Percentiles rank a stretch among this genome's conserved stretches.
phyloP scores from a whole-genome alignment of 2,797 vertebrate species.

The Sebastes iracundus region DNA sequence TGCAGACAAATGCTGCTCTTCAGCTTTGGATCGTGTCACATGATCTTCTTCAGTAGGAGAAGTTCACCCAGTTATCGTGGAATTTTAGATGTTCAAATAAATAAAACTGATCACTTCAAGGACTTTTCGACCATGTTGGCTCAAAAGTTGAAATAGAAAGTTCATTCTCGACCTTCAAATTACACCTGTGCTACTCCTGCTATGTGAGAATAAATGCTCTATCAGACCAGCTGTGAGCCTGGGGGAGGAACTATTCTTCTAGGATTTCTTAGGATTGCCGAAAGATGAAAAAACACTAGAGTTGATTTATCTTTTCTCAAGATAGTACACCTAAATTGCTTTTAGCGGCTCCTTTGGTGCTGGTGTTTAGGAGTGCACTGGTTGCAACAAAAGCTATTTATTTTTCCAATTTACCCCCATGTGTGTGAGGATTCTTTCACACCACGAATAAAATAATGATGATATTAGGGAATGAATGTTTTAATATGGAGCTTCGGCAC shows the following conservation, averaged over 20 bases:
- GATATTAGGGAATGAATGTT: constrained; percentile 6
- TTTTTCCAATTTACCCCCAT: not conserved
- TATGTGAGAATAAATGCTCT: not conserved
- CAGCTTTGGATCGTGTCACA: not conserved
- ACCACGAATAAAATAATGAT: not conserved
- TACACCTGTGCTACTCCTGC: not conserved
- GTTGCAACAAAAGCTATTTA: not conserved
- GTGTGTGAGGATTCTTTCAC: not conserved
- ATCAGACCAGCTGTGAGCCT: not conserved
- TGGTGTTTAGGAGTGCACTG: not conserved
- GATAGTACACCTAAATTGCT: not conserved
- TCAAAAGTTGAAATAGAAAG: not conserved
- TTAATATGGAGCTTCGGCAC: constrained; percentile 4
- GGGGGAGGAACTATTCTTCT: not conserved
- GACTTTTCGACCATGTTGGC: not conserved
- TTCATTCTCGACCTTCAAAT: not conserved
- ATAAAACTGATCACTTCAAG: not conserved
- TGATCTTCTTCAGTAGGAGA: not conserved
- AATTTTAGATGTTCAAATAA: not conserved
- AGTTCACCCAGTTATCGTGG: not conserved
- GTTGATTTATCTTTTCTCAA: not conserved
- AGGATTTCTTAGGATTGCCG: not conserved
- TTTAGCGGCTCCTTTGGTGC: not conserved
- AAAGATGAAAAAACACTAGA: constrained; percentile 13
- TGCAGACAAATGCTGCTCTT: not conserved